A percentile compares a stretch with the other conserved stretches of the same genome.
phyloP scores from a whole-genome alignment of 1,140 invertebrate genomes.

The Vanessa tameamea region DNA sequence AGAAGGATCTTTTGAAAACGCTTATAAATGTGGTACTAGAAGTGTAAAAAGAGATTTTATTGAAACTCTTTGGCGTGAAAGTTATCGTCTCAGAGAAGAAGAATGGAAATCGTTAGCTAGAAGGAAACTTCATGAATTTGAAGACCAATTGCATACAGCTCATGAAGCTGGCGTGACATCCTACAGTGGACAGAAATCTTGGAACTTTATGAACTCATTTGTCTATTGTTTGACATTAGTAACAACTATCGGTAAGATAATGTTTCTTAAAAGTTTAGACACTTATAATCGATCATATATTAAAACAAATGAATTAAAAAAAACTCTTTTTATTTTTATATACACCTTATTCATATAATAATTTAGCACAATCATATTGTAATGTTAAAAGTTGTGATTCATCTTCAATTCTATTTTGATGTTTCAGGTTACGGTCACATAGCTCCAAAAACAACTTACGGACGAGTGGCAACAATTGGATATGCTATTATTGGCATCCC shows the following conservation, averaged over 20 bases:
- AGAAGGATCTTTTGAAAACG: conserved; percentile 90
- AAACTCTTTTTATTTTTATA: background rate
- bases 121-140: conserved; percentile 90
- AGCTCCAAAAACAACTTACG: conserved; percentile 90
- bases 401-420: background rate
- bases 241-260: conserved; percentile 94
- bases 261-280: background rate
- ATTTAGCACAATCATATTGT: background rate
- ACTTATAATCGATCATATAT: background rate
- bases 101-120: conserved; percentile 93
- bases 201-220: conserved; percentile 96
- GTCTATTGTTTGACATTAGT: conserved; percentile 95
- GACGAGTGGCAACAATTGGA: conserved; percentile 92
- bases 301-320: background rate
- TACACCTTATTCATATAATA: background rate
- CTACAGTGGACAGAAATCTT: conserved; percentile 91
- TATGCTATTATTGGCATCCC: conserved; percentile 98
- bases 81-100: conserved; percentile 90
- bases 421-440: conserved; percentile 96
- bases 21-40: conserved; percentile 93
- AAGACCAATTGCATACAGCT: conserved; percentile 91
- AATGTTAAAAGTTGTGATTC: background rate
- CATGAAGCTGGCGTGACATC: conserved; percentile 90
- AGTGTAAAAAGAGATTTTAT: conserved; percentile 92
- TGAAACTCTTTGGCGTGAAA: conserved; percentile 88